These are phyloP conservation scores for Drosophila guanche DNA, from an alignment of 1,140 invertebrate species.

Conservation along the genomic window DNA sequence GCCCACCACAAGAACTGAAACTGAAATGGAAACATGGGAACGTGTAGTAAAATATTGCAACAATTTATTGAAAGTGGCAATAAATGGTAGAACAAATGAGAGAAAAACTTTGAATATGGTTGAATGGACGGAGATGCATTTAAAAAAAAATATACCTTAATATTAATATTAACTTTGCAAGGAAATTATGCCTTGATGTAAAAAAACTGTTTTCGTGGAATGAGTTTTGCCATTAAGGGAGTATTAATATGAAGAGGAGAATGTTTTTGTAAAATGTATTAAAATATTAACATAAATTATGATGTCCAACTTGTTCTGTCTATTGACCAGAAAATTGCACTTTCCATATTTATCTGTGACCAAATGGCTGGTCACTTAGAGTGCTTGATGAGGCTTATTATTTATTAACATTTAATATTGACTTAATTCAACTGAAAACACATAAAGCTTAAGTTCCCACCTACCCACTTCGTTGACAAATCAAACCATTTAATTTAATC, in stretches of 20 bases:
- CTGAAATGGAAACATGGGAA: not conserved
- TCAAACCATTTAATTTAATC: slow-evolving; percentile 42
- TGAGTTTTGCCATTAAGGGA: too few relatives aligned
- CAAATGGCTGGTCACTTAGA: slow-evolving; percentile 24
- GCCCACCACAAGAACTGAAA: too few relatives aligned
- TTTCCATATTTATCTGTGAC: not conserved
- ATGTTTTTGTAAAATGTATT: too few relatives aligned
- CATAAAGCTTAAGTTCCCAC: slow-evolving; percentile 27
- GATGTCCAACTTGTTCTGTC: not conserved
- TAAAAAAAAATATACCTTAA: too few relatives aligned
- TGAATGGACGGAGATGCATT: too few relatives aligned
- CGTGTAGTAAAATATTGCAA: not conserved
- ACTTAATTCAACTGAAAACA: slow-evolving; percentile 17
- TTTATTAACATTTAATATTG: slow-evolving; percentile 20
- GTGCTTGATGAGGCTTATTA: slow-evolving; percentile 23
- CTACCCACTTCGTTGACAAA: slow-evolving; percentile 13
- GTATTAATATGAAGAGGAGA: too few relatives aligned
- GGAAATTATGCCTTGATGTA: too few relatives aligned
- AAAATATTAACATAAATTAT: too few relatives aligned
- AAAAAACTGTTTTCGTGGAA: too few relatives aligned
- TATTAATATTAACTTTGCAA: too few relatives aligned
- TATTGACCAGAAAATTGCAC: not conserved
- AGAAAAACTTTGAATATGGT: too few relatives aligned
- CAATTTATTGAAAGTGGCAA: not conserved
- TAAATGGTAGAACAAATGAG: too few relatives aligned